Percentiles rank a stretch among this genome's conserved stretches.
Evolutionary conservation across 1,140 invertebrate species (phyloP).

Genomic region (Limonius californicus): DNA sequence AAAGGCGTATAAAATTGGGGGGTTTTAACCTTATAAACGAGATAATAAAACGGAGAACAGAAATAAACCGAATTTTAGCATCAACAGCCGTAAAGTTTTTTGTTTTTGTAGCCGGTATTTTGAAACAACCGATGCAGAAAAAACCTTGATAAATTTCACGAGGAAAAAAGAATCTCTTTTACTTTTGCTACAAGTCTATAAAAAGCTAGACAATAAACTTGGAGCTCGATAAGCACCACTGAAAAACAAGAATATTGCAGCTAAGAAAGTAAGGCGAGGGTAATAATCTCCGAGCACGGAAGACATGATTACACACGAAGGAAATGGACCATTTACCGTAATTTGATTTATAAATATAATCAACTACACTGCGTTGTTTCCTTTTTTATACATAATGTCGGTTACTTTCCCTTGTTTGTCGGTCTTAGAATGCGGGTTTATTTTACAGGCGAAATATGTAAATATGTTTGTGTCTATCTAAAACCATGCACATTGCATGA

Average conservation of each 20-base stretch:
- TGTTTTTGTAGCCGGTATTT: not conserved
- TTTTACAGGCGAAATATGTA: no score
- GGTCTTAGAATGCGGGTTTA: no score
- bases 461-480: no score
- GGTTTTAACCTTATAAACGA: not conserved
- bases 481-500: no score
- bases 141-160: not conserved
- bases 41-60: not conserved
- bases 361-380: not conserved
- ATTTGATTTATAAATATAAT: constrained; percentile 15
- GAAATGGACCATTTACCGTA: not conserved
- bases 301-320: constrained; percentile 1
- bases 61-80: not conserved
- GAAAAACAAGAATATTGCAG: constrained; percentile 1
- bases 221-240: not conserved
- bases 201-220: not conserved
- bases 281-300: constrained; percentile 3
- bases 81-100: not conserved
- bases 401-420: no score
- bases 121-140: not conserved
- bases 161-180: not conserved
- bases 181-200: not conserved
- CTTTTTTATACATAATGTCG: not conserved
- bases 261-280: not conserved
- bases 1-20: no score